These are phyloP conservation scores for Dromococcyx pavoninus DNA, from an alignment of 2,797 vertebrate genomes.

Conservation along the genomic window DNA sequence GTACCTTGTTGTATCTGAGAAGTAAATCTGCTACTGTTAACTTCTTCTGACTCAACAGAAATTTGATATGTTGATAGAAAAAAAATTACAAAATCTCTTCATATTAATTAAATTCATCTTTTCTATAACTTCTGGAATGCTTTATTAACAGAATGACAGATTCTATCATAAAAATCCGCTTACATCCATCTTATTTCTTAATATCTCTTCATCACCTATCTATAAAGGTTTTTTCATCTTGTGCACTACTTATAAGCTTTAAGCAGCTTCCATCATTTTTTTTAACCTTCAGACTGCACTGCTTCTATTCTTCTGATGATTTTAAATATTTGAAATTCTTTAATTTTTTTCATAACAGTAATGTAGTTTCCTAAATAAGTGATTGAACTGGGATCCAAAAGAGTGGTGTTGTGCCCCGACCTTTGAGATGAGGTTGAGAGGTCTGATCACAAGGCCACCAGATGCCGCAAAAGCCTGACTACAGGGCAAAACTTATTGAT, in stretches of 20 bases:
- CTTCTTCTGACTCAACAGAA: neutral
- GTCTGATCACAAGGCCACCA: neutral
- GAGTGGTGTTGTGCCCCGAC: neutral
- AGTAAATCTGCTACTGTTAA: neutral
- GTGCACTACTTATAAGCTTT: neutral
- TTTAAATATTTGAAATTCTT: neutral
- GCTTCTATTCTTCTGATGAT: neutral
- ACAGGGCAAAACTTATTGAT: neutral
- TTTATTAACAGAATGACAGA: neutral
- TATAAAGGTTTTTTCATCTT: neutral
- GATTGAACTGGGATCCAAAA: neutral
- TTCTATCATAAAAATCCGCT: slow-evolving; percentile 1
- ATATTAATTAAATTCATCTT: neutral
- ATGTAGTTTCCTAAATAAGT: neutral
- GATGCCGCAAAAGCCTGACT: neutral
- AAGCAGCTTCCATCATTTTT: neutral
- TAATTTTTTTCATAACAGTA: neutral
- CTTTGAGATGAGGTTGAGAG: neutral
- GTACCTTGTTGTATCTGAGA: neutral
- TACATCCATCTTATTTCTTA: neutral
- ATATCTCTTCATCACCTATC: neutral
- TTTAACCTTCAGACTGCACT: neutral
- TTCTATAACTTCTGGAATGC: neutral
- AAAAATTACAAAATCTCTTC: neutral
- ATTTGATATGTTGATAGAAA: neutral